These are phyloP conservation scores for Lepus americanus DNA, from an alignment of 2,113 vertebrate species.

Conservation along the genomic window DNA sequence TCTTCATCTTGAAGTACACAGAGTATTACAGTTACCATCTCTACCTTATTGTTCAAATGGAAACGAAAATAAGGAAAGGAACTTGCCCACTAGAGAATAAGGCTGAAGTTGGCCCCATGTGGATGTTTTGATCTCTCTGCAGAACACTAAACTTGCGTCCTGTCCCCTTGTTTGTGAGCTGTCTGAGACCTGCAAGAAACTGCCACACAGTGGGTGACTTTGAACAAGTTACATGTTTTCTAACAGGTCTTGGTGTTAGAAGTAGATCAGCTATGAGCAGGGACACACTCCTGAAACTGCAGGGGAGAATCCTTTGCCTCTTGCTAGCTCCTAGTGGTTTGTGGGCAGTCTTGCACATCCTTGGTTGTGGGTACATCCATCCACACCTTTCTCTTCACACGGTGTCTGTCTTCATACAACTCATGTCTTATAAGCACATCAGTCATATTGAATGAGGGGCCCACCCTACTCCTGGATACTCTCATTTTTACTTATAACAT, in stretches of 20 bases:
- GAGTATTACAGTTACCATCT: neutral
- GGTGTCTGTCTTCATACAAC: neutral
- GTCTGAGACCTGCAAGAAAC: neutral
- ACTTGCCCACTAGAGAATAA: neutral
- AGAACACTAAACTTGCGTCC: neutral
- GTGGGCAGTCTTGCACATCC: neutral
- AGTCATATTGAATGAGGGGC: neutral
- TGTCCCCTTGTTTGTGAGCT: neutral
- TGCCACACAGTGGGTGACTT: neutral
- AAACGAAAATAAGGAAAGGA: neutral
- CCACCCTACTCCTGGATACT: neutral
- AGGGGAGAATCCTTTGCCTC: neutral
- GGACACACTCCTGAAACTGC: rapidly evolving
- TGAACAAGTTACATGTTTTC: neutral
- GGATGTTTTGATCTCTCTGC: neutral
- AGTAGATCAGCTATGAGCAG: neutral
- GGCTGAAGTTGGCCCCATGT: neutral
- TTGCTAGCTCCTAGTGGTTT: neutral
- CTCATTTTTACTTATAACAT: neutral
- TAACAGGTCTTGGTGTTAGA: neutral
- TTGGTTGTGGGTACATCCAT: too few relatives aligned
- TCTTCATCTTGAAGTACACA: neutral
- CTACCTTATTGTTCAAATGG: neutral
- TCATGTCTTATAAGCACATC: neutral
- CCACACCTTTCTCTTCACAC: neutral